Conservation (phyloP, 2,797 vertebrate species). For the Lycodopsis pacificus region DNA sequence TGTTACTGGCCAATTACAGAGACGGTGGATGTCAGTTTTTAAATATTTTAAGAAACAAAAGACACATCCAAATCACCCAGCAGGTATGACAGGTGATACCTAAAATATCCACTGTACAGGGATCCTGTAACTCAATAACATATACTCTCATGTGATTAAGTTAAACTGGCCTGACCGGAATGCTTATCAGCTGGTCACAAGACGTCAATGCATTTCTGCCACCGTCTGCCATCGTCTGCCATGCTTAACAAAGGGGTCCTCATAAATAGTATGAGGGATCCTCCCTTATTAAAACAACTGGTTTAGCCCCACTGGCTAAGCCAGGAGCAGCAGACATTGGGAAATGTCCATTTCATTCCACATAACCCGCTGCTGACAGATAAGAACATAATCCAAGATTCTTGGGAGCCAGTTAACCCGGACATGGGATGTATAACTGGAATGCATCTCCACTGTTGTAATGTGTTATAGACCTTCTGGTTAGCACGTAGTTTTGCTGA, state of each 20-base stretch:
- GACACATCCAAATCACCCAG: neutral
- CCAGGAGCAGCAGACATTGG: constrained; percentile 25
- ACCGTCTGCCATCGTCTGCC: constrained; percentile 4
- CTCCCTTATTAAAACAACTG: constrained; percentile 39
- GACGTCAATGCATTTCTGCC: constrained; percentile 6
- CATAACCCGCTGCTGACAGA: constrained; percentile 47
- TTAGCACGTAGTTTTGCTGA: neutral
- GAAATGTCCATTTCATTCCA: constrained; percentile 28
- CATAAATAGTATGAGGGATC: constrained; percentile 25
- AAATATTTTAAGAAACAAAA: neutral
- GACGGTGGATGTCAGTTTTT: neutral
- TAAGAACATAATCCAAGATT: constrained; percentile 18
- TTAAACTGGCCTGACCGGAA: constrained; percentile 38
- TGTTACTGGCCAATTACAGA: constrained; percentile 35
- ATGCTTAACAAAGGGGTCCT: constrained; percentile 28
- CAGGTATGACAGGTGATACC: neutral
- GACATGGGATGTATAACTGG: neutral
- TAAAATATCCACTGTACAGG: neutral
- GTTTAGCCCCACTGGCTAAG: constrained; percentile 26
- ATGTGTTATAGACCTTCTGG: neutral
- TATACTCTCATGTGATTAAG: neutral
- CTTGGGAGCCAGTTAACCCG: constrained; percentile 25
- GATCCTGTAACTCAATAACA: neutral
- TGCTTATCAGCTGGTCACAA: constrained; percentile 33
- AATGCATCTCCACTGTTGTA: constrained; percentile 8